Percentiles rank a stretch among this genome's conserved stretches.
phyloP scores from a whole-genome alignment of 2,113 vertebrate genomes.

The Mastomys coucha region DNA sequence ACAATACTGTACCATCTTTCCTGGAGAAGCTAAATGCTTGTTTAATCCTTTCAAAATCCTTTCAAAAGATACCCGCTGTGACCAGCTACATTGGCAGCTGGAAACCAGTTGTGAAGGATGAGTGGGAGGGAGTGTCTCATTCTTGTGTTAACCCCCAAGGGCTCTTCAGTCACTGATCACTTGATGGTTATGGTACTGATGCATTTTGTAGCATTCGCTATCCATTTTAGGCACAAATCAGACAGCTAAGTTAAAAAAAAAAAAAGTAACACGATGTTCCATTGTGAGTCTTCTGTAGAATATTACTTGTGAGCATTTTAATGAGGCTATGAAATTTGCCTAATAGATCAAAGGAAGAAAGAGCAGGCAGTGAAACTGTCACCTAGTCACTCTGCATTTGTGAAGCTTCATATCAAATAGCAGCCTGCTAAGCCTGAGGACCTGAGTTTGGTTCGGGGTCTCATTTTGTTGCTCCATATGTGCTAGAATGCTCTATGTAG shows the following conservation, averaged over 20 bases:
- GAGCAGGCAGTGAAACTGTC: not conserved
- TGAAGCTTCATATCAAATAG: not conserved
- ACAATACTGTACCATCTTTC: not conserved
- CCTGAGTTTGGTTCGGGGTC: too few relatives aligned
- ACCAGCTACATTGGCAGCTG: not conserved
- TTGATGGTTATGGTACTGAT: not conserved
- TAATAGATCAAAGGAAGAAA: not conserved
- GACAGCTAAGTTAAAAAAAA: not conserved
- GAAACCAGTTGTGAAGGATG: not conserved
- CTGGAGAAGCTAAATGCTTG: not conserved
- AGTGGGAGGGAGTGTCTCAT: too few relatives aligned
- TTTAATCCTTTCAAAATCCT: too few relatives aligned
- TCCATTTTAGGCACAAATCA: not conserved
- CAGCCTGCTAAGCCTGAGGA: not conserved
- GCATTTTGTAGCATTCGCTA: not conserved
- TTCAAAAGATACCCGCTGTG: not conserved
- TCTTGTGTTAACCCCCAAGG: not conserved
- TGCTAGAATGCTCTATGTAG: not conserved
- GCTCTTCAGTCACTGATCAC: not conserved
- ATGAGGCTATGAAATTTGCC: not conserved
- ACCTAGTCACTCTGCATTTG: not conserved
- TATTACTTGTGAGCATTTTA: not conserved
- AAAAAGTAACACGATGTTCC: not conserved
- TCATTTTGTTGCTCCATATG: not conserved
- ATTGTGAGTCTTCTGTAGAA: not conserved